phyloP scores from a whole-genome alignment of 2,797 vertebrate genomes.

The Thaleichthys pacificus region DNA sequence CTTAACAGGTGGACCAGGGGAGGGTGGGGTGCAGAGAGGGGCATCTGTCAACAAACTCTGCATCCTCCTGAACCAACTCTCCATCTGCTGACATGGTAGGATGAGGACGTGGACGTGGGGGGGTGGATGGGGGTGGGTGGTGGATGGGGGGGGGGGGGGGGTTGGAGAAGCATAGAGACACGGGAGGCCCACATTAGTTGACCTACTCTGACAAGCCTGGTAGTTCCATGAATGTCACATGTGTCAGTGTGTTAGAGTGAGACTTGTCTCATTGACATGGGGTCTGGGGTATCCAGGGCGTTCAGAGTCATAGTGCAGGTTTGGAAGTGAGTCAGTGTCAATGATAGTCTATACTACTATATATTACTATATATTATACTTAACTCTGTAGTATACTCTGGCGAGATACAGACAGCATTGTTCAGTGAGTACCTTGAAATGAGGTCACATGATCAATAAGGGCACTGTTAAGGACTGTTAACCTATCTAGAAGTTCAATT shows the following conservation, averaged over 20 bases:
- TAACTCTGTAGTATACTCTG: too few relatives aligned
- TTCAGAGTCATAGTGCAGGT: too few relatives aligned
- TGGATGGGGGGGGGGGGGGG: too few relatives aligned
- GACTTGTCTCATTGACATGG: neutral
- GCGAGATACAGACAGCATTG: too few relatives aligned
- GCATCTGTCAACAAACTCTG: constrained; percentile 70
- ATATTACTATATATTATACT: too few relatives aligned
- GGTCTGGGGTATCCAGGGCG: too few relatives aligned
- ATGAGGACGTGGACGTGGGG: neutral
- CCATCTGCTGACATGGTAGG: constrained; percentile 58
- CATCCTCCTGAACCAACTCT: constrained; percentile 53
- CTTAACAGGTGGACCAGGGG: constrained; percentile 68
- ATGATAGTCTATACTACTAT: too few relatives aligned
- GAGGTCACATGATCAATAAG: too few relatives aligned
- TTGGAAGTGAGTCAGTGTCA: too few relatives aligned
- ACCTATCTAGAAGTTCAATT: neutral
- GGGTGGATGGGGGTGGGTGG: too few relatives aligned
- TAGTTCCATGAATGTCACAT: neutral
- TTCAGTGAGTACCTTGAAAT: too few relatives aligned
- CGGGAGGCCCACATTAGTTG: neutral
- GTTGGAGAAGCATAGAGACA: neutral
- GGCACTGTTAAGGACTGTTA: too few relatives aligned
- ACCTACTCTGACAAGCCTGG: neutral
- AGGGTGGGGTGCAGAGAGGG: constrained; percentile 45
- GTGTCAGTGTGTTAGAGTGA: neutral